Evolutionary conservation across 2,797 vertebrate species (phyloP).

Genomic region (Sebastes diaconus): DNA sequence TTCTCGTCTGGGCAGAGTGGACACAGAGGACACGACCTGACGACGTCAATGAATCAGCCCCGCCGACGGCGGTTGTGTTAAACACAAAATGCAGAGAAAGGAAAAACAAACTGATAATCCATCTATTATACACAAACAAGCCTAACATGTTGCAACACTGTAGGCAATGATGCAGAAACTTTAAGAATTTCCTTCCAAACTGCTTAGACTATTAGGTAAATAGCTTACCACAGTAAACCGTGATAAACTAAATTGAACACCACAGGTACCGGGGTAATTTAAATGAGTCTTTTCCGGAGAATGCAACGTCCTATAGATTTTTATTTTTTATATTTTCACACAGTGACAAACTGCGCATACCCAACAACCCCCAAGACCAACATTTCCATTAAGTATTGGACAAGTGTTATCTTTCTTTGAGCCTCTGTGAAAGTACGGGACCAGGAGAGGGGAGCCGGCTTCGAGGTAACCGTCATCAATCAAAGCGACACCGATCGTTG

Average conservation of each 20-base stretch:
- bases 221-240: neutral
- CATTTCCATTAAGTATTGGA: constrained; percentile 37
- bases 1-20: constrained; percentile 14
- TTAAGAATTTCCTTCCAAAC: neutral
- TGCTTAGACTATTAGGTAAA: neutral
- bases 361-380: constrained; percentile 17
- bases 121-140: neutral
- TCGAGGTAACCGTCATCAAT: constrained; percentile 65
- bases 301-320: constrained; percentile 1
- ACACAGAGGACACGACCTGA: constrained; percentile 4
- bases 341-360: neutral
- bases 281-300: neutral
- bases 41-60: constrained; percentile 2
- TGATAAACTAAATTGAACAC: constrained; percentile 15
- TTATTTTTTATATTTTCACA: neutral
- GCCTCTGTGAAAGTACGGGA: neutral
- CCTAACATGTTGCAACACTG: neutral
- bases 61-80: neutral
- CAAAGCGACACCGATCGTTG: constrained; percentile 37
- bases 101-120: neutral
- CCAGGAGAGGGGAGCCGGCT: neutral
- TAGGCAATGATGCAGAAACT: neutral
- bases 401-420: constrained; percentile 31
- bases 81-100: neutral
- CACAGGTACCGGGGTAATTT: constrained; percentile 15